Conservation (phyloP, 2,888 invertebrate genomes). For the Chrysodeixis includens region DNA sequence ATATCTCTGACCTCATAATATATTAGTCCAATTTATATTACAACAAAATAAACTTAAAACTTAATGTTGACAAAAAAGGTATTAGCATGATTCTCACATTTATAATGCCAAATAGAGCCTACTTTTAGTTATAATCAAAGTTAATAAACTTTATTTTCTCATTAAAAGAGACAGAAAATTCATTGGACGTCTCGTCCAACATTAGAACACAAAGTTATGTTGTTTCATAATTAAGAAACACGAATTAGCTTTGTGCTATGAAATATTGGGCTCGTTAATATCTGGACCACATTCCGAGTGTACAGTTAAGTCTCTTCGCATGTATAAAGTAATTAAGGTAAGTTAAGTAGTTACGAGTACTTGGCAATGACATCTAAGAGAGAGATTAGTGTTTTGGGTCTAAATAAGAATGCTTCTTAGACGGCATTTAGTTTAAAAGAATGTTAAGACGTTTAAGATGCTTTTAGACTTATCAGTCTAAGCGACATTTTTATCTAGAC, state of each 20-base stretch:
- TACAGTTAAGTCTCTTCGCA: conserved; percentile 30
- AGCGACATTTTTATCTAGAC: too few species aligned
- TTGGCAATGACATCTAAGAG: too few species aligned
- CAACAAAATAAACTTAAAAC: conserved; percentile 2
- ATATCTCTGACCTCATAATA: too few species aligned
- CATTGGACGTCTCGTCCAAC: neutral
- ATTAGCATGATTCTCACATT: conserved; percentile 4
- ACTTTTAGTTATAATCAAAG: neutral
- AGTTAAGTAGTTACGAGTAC: neutral
- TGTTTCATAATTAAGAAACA: conserved; percentile 34
- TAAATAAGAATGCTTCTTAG: too few species aligned
- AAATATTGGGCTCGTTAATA: conserved; percentile 58
- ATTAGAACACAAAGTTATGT: conserved; percentile 18
- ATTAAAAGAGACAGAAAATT: neutral
- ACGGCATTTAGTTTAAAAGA: too few species aligned
- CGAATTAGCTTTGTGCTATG: conserved; percentile 42
- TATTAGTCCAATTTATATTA: neutral
- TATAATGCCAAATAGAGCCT: neutral
- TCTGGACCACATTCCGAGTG: conserved; percentile 51
- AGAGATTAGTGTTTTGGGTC: too few species aligned
- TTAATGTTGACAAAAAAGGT: conserved; percentile 2
- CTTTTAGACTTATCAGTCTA: too few species aligned
- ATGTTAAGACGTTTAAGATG: too few species aligned
- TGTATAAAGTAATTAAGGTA: conserved; percentile 30
- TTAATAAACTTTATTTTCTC: conserved; percentile 2